Conservation (phyloP, 2,113 vertebrate genomes). For the Acanthochromis polyacanthus region DNA sequence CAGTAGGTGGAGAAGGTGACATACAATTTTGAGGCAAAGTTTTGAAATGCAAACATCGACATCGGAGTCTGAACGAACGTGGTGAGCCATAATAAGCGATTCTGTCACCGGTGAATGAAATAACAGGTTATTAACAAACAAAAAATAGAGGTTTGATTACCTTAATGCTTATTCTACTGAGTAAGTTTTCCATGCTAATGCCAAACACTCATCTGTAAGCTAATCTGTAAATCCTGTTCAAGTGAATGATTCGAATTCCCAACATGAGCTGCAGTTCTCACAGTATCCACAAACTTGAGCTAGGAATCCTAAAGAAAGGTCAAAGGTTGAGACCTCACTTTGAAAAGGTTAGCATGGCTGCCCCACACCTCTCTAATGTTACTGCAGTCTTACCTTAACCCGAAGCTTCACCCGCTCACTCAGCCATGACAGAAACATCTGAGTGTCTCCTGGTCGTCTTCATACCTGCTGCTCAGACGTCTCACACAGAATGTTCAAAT, state of each 20-base stretch:
- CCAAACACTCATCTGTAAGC: neutral
- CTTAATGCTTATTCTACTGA: neutral
- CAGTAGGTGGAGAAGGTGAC: neutral
- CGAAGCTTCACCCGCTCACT: conserved; percentile 1
- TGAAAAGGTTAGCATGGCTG: conserved; percentile 22
- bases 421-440: neutral
- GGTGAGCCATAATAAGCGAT: neutral
- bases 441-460: neutral
- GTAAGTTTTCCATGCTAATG: neutral
- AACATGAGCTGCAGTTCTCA: neutral
- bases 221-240: neutral
- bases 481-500: neutral
- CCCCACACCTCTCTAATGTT: conserved; percentile 23
- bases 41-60: neutral
- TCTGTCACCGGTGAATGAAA: neutral
- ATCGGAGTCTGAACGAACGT: neutral
- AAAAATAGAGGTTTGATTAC: neutral
- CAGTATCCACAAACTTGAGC: conserved; percentile 13
- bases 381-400: neutral
- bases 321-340: conserved; percentile 43
- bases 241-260: conserved; percentile 14
- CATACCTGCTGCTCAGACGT: conserved; percentile 6
- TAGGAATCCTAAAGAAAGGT: conserved; percentile 33
- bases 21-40: neutral
- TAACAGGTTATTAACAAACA: neutral